Conservation (phyloP, 2,888 invertebrate genomes). For the Spicauda simplicius region DNA sequence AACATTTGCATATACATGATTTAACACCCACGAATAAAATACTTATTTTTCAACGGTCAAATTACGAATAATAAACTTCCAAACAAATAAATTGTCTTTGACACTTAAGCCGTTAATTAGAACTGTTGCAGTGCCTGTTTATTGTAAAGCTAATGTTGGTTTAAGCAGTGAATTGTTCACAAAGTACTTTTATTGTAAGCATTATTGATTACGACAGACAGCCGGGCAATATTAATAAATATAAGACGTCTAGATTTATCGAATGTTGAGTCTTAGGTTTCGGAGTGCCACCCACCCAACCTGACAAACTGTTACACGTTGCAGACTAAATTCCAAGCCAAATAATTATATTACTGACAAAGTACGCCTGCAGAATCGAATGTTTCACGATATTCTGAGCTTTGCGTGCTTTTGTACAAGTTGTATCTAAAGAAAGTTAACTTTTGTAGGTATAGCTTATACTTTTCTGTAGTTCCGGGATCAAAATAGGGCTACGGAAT, state of each 20-base stretch:
- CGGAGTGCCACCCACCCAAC: slow-evolving; percentile 37
- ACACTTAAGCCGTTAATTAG: slow-evolving; percentile 2
- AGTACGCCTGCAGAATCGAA: background rate
- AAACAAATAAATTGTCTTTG: slow-evolving; percentile 2
- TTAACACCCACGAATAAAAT: background rate
- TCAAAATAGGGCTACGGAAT: no score
- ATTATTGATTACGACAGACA: slow-evolving; percentile 43
- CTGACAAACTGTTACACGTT: slow-evolving; percentile 29
- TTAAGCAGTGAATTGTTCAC: slow-evolving; percentile 10
- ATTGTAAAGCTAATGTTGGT: slow-evolving; percentile 10
- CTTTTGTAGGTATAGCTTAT: no score
- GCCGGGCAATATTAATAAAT: slow-evolving; percentile 42
- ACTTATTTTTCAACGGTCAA: background rate
- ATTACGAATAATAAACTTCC: background rate
- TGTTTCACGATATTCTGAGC: background rate
- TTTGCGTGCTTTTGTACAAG: no score
- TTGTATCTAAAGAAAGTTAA: no score
- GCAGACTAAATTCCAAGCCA: slow-evolving; percentile 25
- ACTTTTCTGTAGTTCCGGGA: no score
- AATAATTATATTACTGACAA: slow-evolving; percentile 3
- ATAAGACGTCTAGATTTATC: slow-evolving; percentile 44
- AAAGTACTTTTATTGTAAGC: slow-evolving; percentile 40
- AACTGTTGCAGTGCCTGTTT: slow-evolving; percentile 1
- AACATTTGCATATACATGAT: background rate
- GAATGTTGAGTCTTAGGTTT: slow-evolving; percentile 36